Evolutionary conservation across 1,140 invertebrate species (phyloP).

Genomic region (Platorchestia sp.): DNA sequence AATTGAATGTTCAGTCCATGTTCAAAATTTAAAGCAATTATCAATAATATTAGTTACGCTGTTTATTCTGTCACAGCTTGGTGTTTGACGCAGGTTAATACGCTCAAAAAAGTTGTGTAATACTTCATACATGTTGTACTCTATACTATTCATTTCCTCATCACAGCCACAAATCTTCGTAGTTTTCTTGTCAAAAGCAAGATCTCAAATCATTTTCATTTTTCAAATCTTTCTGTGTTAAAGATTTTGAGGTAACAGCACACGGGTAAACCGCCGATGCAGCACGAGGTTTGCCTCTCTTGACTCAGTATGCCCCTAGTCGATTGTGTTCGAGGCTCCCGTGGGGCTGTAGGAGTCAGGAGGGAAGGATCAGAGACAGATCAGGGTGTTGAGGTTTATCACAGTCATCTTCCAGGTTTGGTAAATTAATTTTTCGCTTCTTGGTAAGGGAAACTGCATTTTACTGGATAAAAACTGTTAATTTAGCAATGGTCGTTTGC

Average conservation of each 20-base stretch:
- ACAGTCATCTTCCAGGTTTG: neutral
- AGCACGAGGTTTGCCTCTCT: neutral
- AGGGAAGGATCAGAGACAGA: neutral
- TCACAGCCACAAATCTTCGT: neutral
- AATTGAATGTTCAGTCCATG: neutral
- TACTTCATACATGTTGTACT: neutral
- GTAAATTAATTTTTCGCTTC: neutral
- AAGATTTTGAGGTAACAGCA: neutral
- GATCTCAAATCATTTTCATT: neutral
- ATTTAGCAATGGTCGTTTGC: neutral
- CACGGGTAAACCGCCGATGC: neutral
- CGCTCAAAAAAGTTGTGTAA: neutral
- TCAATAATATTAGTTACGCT: neutral
- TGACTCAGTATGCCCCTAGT: neutral
- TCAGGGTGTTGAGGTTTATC: neutral
- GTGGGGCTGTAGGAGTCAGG: neutral
- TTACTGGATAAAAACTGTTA: no score
- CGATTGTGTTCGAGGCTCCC: neutral
- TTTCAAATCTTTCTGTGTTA: neutral
- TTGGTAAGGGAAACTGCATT: neutral
- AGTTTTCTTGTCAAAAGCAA: neutral
- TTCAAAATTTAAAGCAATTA: neutral
- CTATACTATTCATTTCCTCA: neutral
- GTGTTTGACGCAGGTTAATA: no score
- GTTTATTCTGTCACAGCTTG: neutral